phyloP scores from a whole-genome alignment of 2,113 vertebrate species.

The Trematomus loennbergii region DNA sequence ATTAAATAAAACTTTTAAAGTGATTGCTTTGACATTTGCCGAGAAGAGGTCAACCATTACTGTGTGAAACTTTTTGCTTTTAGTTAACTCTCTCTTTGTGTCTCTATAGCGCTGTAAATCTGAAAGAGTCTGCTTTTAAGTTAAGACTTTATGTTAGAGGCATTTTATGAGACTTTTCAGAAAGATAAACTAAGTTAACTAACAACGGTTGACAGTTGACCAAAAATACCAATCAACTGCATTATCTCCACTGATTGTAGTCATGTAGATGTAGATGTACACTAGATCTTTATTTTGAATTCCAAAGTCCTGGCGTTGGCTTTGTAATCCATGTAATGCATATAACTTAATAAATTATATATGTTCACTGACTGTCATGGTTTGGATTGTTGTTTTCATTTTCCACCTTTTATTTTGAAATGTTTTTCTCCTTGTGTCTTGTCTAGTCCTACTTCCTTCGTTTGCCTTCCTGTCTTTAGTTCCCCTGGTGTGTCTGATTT shows the following conservation, averaged over 20 bases:
- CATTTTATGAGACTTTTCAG: neutral
- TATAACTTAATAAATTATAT: neutral
- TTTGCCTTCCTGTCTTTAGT: no score
- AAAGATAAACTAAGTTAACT: no score
- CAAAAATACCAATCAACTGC: neutral
- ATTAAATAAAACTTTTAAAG: conserved; percentile 10
- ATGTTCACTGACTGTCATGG: neutral
- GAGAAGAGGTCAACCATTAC: neutral
- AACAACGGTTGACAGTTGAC: no score
- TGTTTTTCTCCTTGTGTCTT: no score
- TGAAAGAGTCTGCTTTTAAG: neutral
- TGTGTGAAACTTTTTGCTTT: neutral
- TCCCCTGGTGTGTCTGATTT: no score
- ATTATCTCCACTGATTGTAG: neutral
- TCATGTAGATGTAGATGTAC: no score
- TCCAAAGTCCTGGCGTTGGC: neutral
- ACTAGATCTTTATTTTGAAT: neutral
- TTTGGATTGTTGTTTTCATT: no score
- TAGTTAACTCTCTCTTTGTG: neutral
- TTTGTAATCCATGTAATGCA: neutral
- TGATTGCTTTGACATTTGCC: conserved; percentile 13
- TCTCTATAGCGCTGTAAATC: neutral
- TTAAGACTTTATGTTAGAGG: no score
- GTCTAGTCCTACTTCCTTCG: no score
- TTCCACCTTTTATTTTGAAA: no score